A percentile compares a stretch with the other conserved stretches of the same genome.
These are phyloP conservation scores for Amphipoea oculea DNA, from an alignment of 2,888 invertebrate genomes.

Conservation along the genomic window DNA sequence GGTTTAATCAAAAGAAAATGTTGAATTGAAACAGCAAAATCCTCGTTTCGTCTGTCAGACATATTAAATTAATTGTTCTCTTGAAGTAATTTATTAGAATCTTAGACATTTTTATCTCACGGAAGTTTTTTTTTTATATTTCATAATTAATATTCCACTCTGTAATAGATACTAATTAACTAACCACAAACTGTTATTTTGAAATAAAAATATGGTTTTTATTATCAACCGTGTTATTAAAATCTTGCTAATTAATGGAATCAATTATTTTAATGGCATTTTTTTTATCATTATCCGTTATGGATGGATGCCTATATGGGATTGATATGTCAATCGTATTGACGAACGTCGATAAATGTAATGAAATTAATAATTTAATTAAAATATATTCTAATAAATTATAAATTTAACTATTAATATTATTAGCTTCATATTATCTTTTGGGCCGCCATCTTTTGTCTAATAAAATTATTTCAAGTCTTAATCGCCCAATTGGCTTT, in stretches of 20 bases:
- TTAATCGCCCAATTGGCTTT: not conserved
- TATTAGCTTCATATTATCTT: not conserved
- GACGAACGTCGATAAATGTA: not conserved
- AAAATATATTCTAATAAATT: not conserved
- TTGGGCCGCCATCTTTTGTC: not conserved
- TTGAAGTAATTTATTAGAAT: not conserved
- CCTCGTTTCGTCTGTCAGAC: not conserved
- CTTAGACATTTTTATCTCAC: not conserved
- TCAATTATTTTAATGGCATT: conserved; percentile 23
- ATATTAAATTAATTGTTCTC: conserved; percentile 5
- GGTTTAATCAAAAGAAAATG: conserved; percentile 18
- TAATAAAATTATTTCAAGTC: not conserved
- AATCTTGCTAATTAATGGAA: conserved; percentile 15
- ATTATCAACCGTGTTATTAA: not conserved
- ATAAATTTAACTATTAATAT: too few species aligned
- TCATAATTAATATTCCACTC: not conserved
- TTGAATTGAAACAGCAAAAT: not conserved
- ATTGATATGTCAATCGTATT: conserved; percentile 6
- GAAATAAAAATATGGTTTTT: not conserved
- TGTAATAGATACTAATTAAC: conserved; percentile 14
- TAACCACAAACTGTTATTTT: not conserved
- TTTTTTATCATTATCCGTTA: not conserved
- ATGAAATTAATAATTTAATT: conserved; percentile 37
- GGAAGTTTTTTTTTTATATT: not conserved
- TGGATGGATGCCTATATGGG: conserved; percentile 31